Percentiles rank a stretch among this genome's conserved stretches.
Evolutionary conservation across 2,888 invertebrate genomes (phyloP).

Genomic region (Zaprionus bogoriensis): DNA sequence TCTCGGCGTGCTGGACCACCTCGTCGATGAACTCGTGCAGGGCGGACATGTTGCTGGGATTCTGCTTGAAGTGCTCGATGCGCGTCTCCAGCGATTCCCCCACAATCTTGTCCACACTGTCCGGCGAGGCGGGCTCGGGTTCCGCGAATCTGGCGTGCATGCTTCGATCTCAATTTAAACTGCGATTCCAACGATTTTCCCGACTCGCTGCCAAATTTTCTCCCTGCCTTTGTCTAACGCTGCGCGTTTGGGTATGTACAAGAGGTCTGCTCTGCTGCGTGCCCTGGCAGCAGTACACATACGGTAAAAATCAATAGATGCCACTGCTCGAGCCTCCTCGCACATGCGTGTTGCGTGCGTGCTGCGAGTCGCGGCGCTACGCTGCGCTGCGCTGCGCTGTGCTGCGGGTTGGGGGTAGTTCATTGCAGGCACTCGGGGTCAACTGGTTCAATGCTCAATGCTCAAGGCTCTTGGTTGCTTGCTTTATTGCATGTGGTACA

Average conservation of each 20-base stretch:
- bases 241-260: constrained; percentile 49
- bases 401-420: constrained; percentile 5
- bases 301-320: constrained; percentile 50
- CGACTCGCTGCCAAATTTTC: neutral
- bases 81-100: constrained; percentile 82
- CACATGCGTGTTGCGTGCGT: constrained; percentile 53
- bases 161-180: constrained; percentile 27
- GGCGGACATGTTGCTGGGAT: constrained; percentile 85
- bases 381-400: too few species aligned
- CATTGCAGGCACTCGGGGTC: neutral
- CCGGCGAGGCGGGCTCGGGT: constrained; percentile 65
- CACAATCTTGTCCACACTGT: constrained; percentile 50
- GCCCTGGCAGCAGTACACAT: neutral
- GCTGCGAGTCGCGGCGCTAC: too few species aligned
- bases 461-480: too few species aligned
- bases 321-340: constrained; percentile 20
- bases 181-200: constrained; percentile 8
- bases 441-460: constrained; percentile 17
- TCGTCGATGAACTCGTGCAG: constrained; percentile 86
- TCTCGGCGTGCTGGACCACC: constrained; percentile 85
- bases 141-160: constrained; percentile 80
- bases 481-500: constrained; percentile 37
- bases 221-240: constrained; percentile 32
- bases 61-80: constrained; percentile 85
- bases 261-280: constrained; percentile 33